Base-by-base conservation (phyloP, 2,113 vertebrate genomes). In the Cebus imitator region DNA sequence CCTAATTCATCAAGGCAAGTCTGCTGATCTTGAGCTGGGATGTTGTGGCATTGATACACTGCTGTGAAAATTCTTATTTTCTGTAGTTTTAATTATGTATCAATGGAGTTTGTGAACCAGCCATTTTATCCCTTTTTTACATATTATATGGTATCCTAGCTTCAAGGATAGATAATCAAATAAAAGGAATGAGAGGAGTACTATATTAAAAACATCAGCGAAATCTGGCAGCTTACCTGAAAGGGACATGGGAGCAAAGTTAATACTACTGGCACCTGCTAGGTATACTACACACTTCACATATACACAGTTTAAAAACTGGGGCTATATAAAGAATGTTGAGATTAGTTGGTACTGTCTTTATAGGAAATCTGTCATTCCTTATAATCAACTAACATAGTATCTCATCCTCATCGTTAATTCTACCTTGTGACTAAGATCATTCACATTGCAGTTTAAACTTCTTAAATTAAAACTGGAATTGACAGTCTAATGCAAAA, bases 361-460 rank as follows among this genome's bases (percentile, higher is more conserved):
- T 91, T 72, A 48, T 86, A 90, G 68, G 80, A 94, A 76, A 90
- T 55, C 73, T 86, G 4, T 40, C 52, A 79, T 95, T 70, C 43
- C 23, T 3, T 94, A 0, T 94, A 90, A 80, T 94, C 96, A 93
- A 81, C 18, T 72, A 87, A 91, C 55, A n/a, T 6, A 81, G 6
- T 90, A 43, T 90, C 75, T 92, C 21, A 81, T n/a, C 37, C 72
- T 96, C 87, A 95, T 32, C 57, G 61, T 94, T 92, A 61, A 73
- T 88, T 97, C 66, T 95, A 30, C 9, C 37, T 90, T 92, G 37
- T 43, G 86, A 92, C 40, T 83, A 93, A 32, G 85, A 52, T 87
- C 40, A 91, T 95, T 96, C 58, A 94, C 70, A 75, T 58, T 55
- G 13, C 32, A 76, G 11, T 89, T 96, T 97, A 95, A 94, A 89